Percentiles rank a stretch among this genome's conserved stretches.
phyloP scores from a whole-genome alignment of 2,888 invertebrate genomes.

The Thumatha senex region DNA sequence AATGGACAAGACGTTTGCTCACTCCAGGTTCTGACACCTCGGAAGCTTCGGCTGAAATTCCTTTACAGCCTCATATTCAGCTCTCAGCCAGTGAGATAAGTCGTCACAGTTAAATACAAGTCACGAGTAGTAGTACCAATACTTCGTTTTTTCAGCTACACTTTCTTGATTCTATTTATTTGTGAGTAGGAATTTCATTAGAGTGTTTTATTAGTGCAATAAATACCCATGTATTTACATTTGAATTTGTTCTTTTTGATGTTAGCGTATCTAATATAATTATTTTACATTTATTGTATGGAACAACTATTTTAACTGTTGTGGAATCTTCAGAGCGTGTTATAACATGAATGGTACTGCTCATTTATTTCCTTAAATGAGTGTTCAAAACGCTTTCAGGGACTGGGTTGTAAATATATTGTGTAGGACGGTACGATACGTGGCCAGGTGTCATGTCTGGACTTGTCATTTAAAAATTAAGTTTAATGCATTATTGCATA shows the following conservation, averaged over 20 bases:
- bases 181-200: constrained; percentile 29
- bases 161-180: constrained; percentile 32
- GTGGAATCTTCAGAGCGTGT: constrained; percentile 30
- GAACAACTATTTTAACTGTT: constrained; percentile 27
- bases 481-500: constrained; percentile 51
- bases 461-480: constrained; percentile 47
- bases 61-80: constrained; percentile 68
- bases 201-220: constrained; percentile 35
- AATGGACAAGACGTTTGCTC: constrained; percentile 62
- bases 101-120: constrained; percentile 51
- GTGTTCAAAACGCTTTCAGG: constrained; percentile 53
- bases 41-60: constrained; percentile 69
- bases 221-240: constrained; percentile 14
- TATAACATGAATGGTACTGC: constrained; percentile 36
- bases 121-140: constrained; percentile 14
- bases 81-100: constrained; percentile 62
- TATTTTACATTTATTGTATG: constrained; percentile 20
- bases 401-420: constrained; percentile 52
- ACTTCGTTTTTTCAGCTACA: constrained; percentile 7
- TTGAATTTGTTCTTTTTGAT: constrained; percentile 27
- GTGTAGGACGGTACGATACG: constrained; percentile 23
- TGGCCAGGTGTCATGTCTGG: constrained; percentile 24
- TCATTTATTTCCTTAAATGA: constrained; percentile 31
- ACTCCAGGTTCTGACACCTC: constrained; percentile 69
- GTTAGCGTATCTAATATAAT: constrained; percentile 22